phyloP scores from a whole-genome alignment of 2,113 vertebrate species.

The Thunnus maccoyii region DNA sequence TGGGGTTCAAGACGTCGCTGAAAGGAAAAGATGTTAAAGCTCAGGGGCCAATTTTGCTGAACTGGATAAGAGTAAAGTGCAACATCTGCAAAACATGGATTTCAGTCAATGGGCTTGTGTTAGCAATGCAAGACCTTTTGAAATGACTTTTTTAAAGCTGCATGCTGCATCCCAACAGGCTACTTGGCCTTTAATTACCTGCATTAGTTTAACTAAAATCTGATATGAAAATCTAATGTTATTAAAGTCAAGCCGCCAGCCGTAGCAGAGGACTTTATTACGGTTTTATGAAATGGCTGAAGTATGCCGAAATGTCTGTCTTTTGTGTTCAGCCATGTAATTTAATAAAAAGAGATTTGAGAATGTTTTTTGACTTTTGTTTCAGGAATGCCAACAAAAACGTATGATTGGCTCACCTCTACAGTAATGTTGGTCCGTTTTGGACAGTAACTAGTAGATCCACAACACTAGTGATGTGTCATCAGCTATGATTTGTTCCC shows the following conservation, averaged over 20 bases:
- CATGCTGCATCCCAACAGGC: neutral
- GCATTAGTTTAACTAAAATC: neutral
- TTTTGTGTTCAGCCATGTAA: too few relatives aligned
- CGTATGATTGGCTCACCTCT: neutral
- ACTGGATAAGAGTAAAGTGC: too few relatives aligned
- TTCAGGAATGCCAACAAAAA: neutral
- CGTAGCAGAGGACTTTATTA: neutral
- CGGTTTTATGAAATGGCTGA: neutral
- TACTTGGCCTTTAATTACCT: neutral
- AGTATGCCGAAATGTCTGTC: too few relatives aligned
- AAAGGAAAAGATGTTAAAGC: neutral
- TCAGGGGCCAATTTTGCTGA: neutral
- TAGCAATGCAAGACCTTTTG: neutral
- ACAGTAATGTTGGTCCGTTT: neutral
- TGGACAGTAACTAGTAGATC: neutral
- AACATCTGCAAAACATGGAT: too few relatives aligned
- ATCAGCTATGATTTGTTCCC: neutral
- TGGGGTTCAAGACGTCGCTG: neutral
- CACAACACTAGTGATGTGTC: too few relatives aligned
- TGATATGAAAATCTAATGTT: neutral
- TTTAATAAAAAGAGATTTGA: too few relatives aligned
- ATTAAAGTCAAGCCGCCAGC: neutral
- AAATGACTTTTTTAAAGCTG: neutral
- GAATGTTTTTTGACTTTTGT: too few relatives aligned
- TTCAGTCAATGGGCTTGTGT: too few relatives aligned